Evolutionary conservation across 2,888 invertebrate genomes (phyloP), one percentile per base, ranked within the genome.

Genomic region (Dicycla oo): DNA sequence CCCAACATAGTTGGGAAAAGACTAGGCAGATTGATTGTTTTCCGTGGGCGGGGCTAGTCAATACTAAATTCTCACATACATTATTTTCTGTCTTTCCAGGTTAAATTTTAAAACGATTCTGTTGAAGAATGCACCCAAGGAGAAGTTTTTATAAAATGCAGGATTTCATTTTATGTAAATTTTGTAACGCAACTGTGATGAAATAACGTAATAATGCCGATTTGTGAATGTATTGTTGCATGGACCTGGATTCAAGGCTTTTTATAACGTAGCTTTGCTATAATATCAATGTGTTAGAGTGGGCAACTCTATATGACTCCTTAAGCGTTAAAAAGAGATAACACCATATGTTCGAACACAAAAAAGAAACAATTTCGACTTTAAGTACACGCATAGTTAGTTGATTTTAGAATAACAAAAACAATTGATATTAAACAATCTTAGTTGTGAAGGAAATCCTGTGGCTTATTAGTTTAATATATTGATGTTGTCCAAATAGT

Each of bases 181-280:
- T 86, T 86, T 83, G 78, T 86, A 85, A 84, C 78, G 73, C 83
- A 82, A 82, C 88, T 88, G 90, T 90, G 88, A 90, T 90, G 73
- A 76, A n/a, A 69, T 75, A 75, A 75, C 71, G 58, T 76, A 76
- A 73, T 63, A 66, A 78, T 61, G 71, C 77, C 56, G 73, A 53
- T 75, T 76, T 76, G 38, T 69, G 38, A 78, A 65, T 67, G 75
- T 76, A 63, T 73, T 64, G 57, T 26, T 54, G 11, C 45, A 58
- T 54, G 58, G 84, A 60, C 49, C 3, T 66, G 78, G 49, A 64
- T 81, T 82, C 78, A 68, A 69, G 81, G 68, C 62, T 67, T 78
- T 23, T 23, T 43, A 26, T 54, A 11, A 30, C 15, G 4, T 51
- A 40, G 18, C 11, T 26, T 49, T 68, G n/a, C n/a, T 67, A 23